Conservation (phyloP, 2,113 vertebrate genomes). For the Cervus canadensis region DNA sequence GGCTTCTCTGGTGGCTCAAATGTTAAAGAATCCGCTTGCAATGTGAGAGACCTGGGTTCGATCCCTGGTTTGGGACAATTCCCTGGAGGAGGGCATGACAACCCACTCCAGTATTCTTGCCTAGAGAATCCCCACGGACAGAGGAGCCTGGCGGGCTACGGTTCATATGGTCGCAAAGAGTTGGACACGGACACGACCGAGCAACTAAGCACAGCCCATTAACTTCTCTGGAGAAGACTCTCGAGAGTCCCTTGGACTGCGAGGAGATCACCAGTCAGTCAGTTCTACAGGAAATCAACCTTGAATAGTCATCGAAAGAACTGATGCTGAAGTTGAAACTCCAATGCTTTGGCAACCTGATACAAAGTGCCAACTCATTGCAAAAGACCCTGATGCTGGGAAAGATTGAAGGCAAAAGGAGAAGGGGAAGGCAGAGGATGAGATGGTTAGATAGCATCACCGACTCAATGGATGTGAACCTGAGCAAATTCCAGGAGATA, state of each 20-base stretch:
- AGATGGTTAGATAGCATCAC: neutral
- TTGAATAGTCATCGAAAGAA: neutral
- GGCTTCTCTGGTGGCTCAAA: neutral
- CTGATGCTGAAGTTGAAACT: neutral
- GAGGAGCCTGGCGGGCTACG: neutral
- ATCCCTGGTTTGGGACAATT: neutral
- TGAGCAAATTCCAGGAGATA: neutral
- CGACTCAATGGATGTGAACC: neutral
- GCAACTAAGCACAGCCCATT: neutral
- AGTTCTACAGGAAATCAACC: neutral
- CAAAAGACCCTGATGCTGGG: neutral
- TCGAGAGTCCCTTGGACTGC: neutral
- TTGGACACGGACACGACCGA: rapidly evolving
- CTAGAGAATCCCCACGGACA: neutral
- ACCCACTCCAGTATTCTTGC: neutral
- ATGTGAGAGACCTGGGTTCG: neutral
- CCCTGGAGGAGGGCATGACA: neutral
- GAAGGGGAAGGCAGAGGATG: neutral
- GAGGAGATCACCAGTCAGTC: neutral
- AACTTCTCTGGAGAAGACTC: neutral
- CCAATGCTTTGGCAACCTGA: neutral
- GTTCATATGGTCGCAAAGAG: neutral
- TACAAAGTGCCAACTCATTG: neutral
- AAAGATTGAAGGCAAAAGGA: neutral
- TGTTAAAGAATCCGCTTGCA: neutral